These are phyloP conservation scores for Ceratosolen solmsi DNA, from an alignment of 1,140 invertebrate species.

Conservation along the genomic window DNA sequence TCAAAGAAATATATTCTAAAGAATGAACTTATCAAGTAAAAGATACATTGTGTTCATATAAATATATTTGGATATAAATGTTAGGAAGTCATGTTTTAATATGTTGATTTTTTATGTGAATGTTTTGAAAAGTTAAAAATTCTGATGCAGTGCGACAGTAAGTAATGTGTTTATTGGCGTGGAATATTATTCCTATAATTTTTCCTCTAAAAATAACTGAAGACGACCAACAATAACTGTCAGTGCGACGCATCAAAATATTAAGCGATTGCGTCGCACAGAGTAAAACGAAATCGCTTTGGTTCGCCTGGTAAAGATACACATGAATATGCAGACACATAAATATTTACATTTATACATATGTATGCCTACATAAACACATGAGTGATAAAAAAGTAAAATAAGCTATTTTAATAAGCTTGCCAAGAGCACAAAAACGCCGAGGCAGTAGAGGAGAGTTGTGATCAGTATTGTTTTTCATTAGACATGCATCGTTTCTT, in stretches of 20 bases:
- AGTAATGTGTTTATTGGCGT: conserved; percentile 3
- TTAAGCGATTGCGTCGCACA: background rate
- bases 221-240: conserved; percentile 34
- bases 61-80: conserved; percentile 19
- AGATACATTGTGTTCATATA: too few relatives aligned
- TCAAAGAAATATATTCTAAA: too few relatives aligned
- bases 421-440: conserved; percentile 54
- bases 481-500: conserved; percentile 49
- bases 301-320: conserved; percentile 10
- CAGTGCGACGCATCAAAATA: background rate
- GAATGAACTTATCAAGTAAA: too few relatives aligned
- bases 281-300: conserved; percentile 12
- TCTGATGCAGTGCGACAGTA: background rate
- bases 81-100: conserved; percentile 15
- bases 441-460: conserved; percentile 45
- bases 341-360: too few relatives aligned
- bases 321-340: conserved; percentile 12
- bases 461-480: conserved; percentile 51
- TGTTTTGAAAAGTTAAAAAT: background rate
- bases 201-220: conserved; percentile 24
- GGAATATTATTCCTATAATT: background rate
- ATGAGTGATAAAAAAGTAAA: conserved; percentile 46
- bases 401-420: conserved; percentile 53
- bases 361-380: conserved; percentile 12
- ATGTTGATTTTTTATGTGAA: conserved; percentile 24